These are phyloP conservation scores for Halyomorpha halys DNA, from an alignment of 1,140 invertebrate genomes.

Conservation along the genomic window DNA sequence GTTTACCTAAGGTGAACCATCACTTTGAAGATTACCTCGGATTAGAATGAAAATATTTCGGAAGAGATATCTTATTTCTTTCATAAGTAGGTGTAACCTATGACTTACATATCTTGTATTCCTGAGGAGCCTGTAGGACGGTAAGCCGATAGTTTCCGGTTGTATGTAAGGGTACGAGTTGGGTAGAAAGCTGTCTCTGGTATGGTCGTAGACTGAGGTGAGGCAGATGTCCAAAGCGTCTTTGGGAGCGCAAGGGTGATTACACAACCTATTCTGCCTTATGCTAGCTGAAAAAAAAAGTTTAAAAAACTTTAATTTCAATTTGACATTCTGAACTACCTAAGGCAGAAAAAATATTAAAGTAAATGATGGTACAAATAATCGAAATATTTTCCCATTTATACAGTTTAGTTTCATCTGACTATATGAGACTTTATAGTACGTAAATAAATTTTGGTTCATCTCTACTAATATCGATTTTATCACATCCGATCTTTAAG, in stretches of 20 bases:
- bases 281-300: conserved; percentile 23
- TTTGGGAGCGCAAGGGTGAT: conserved; percentile 39
- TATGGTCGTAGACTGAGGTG: conserved; percentile 47
- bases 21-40: too few relatives aligned
- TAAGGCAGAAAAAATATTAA: too few relatives aligned
- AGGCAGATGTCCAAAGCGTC: conserved; percentile 51
- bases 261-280: conserved; percentile 18
- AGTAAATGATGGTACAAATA: too few relatives aligned
- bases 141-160: conserved; percentile 42
- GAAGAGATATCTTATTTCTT: not conserved
- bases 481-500: too few relatives aligned
- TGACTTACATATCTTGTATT: conserved; percentile 35
- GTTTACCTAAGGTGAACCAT: too few relatives aligned
- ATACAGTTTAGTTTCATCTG: too few relatives aligned
- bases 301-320: too few relatives aligned
- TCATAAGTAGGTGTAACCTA: not conserved
- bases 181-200: conserved; percentile 46
- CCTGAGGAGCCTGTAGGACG: conserved; percentile 44
- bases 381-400: too few relatives aligned
- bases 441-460: too few relatives aligned
- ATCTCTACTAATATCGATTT: too few relatives aligned
- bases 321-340: too few relatives aligned
- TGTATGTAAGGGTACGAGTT: conserved; percentile 47
- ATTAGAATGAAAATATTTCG: not conserved
- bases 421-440: too few relatives aligned